Evolutionary conservation across 2,797 vertebrate species (phyloP), one percentile per base, ranked within the genome.

Genomic region (Pseudotriccus pelzelni): DNA sequence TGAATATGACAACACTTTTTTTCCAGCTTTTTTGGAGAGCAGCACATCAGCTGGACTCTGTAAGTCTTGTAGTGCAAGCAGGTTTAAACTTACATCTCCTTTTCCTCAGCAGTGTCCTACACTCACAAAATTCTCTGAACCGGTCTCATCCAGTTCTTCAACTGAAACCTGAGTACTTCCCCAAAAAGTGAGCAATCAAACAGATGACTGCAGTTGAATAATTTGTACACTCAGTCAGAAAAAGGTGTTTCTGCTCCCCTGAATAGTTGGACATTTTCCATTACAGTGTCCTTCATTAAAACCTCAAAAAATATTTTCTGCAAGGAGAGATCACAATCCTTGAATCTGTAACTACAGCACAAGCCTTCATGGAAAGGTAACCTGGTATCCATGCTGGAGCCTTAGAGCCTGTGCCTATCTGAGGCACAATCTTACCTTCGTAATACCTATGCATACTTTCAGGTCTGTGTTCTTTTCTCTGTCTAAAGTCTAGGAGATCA

Each of bases 391-490:
- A 28, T 1, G 1, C 14, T 74, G 49, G 16, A 78, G 13, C n/a
- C 43, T 74, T 68, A 46, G 15, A 53, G 12, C 13, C 12, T 78
- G 20, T 52, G 41, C 9, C 25, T 41, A 16, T 11, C 44, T 64
- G 34, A 37, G 37, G 28, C 21, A 28, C 13, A 32, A 13, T 19
- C 43, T 68, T 39, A 28, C 8, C 13, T 72, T 53, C 30, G n/a
- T n/a, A n/a, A n/a, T n/a, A n/a, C n/a, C n/a, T n/a, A n/a, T 24
- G 58, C 9, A 12, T 4, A 62, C 4, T 7, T 73, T 53, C n/a
- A 75, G 3, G 41, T 70, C 37, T 1, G 0, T 14, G 0, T 14
- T 60, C 9, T 72, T 56, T 68, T 56, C 21, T 8, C 4, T 24
- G 52, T 15, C 28, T 72, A n/a, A 66, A 79, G 6, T 23, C 41